These are phyloP conservation scores for Lasioglossum malachurum DNA, from an alignment of 2,888 invertebrate species.

Conservation along the genomic window DNA sequence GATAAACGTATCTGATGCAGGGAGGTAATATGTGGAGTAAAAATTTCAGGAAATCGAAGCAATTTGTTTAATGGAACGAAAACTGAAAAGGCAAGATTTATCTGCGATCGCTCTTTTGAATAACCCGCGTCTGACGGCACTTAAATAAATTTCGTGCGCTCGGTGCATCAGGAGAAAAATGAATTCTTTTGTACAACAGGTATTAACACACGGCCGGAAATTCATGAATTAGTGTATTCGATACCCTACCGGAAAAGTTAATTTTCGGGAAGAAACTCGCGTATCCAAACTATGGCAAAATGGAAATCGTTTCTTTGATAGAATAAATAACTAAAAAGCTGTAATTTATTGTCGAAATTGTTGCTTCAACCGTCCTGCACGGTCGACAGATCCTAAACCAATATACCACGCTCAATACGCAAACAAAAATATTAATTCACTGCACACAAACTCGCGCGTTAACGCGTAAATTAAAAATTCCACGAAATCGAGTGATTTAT, in stretches of 20 bases:
- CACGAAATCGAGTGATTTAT: background rate
- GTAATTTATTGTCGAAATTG: background rate
- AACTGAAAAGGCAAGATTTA: background rate
- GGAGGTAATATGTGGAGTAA: background rate
- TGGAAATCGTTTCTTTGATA: background rate
- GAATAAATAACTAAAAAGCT: background rate
- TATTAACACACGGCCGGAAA: background rate
- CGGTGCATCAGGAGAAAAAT: background rate
- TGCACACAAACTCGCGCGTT: background rate
- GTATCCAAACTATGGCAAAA: background rate
- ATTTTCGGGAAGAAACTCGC: background rate
- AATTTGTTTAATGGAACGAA: constrained; percentile 8
- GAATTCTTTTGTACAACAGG: background rate
- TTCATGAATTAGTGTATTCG: background rate
- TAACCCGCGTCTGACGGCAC: background rate
- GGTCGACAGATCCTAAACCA: background rate
- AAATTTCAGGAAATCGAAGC: background rate
- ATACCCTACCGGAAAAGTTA: background rate
- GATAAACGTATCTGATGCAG: background rate
- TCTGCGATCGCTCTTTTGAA: background rate
- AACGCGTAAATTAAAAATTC: background rate
- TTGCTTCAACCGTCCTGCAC: background rate
- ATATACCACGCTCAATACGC: background rate
- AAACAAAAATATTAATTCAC: background rate
- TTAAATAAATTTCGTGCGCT: background rate